Percentiles rank a stretch among this genome's conserved stretches.
Conservation (phyloP, 2,888 invertebrate genomes). For the Crematogaster levior region DNA sequence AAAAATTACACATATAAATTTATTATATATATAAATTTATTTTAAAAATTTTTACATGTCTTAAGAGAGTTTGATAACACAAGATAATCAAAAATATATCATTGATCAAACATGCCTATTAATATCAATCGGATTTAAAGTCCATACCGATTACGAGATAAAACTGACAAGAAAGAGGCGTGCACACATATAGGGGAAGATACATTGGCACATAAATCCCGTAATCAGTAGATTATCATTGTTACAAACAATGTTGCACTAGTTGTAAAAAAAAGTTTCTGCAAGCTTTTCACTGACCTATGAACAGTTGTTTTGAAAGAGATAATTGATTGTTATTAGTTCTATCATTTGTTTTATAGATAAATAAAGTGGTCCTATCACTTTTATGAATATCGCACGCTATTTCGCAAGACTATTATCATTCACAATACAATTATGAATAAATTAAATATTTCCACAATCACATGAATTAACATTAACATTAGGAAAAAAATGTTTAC, state of each 20-base stretch:
- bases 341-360: not conserved
- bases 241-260: slow-evolving; percentile 1
- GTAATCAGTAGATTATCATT: slow-evolving; percentile 49
- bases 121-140: slow-evolving; percentile 61
- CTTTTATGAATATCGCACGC: not conserved
- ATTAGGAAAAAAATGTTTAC: not conserved
- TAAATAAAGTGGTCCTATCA: not conserved
- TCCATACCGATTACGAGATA: slow-evolving; percentile 54
- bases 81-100: slow-evolving; percentile 48
- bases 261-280: slow-evolving; percentile 8
- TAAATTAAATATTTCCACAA: not conserved
- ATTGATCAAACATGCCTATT: slow-evolving; percentile 62
- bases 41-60: not conserved
- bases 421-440: not conserved
- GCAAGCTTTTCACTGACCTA: slow-evolving; percentile 19
- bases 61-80: not conserved
- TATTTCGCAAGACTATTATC: not conserved
- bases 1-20: not conserved
- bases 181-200: slow-evolving; percentile 48
- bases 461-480: not conserved
- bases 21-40: slow-evolving; percentile 3
- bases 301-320: slow-evolving; percentile 24
- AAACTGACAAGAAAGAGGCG: slow-evolving; percentile 18
- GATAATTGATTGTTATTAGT: not conserved
- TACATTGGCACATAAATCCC: slow-evolving; percentile 36